Conservation (phyloP, 2,113 vertebrate genomes). For the Ranitomeya variabilis region DNA sequence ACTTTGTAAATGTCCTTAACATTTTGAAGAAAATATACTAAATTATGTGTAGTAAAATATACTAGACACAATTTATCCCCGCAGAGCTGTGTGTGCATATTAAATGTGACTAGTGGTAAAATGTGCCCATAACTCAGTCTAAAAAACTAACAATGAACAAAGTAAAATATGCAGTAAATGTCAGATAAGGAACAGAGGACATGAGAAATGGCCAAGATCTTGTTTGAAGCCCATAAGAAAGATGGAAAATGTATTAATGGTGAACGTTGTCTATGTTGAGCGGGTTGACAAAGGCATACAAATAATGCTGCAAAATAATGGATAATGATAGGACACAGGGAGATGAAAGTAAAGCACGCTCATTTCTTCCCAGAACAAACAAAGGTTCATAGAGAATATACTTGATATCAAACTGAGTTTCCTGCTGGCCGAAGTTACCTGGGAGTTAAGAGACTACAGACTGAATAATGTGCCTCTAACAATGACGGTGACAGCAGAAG, state of each 20-base stretch:
- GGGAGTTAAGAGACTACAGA: constrained; percentile 83
- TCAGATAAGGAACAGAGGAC: constrained; percentile 65
- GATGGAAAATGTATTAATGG: constrained; percentile 74
- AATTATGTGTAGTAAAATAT: constrained; percentile 28
- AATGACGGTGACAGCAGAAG: constrained; percentile 97
- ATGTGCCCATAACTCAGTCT: constrained; percentile 46
- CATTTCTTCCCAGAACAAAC: constrained; percentile 82
- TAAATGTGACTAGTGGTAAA: constrained; percentile 51
- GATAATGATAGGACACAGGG: constrained; percentile 74
- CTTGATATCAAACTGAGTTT: constrained; percentile 79
- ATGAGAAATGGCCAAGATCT: constrained; percentile 67
- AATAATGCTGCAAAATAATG: constrained; percentile 78
- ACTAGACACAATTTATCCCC: constrained; percentile 49
- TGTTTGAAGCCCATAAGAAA: constrained; percentile 66
- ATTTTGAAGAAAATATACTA: background rate
- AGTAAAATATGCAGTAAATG: constrained; percentile 63
- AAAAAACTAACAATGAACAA: constrained; percentile 48
- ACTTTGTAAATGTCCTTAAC: constrained; percentile 5
- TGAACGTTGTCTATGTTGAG: constrained; percentile 72
- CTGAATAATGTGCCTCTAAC: constrained; percentile 87
- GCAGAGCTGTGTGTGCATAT: constrained; percentile 46
- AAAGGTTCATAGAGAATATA: constrained; percentile 80
- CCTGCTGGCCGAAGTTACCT: constrained; percentile 89
- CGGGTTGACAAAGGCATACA: constrained; percentile 68
- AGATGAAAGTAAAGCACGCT: constrained; percentile 83